A percentile compares a stretch with the other conserved stretches of the same genome.
phyloP scores from a whole-genome alignment of 2,888 invertebrate species.

The Xestia c-nigrum region DNA sequence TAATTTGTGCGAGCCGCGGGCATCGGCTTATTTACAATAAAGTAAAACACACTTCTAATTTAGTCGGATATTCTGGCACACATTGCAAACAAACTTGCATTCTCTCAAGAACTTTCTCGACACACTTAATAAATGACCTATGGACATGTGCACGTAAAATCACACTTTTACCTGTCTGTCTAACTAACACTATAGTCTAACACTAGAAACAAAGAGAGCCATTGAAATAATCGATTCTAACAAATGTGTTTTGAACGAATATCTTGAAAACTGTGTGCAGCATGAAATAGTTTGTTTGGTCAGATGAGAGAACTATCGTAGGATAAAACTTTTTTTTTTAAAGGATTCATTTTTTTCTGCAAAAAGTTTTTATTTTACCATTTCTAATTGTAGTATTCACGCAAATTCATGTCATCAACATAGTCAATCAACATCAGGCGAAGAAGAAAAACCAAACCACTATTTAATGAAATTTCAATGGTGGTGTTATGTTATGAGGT shows the following conservation, averaged over 20 bases:
- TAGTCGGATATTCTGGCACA: slow-evolving; percentile 42
- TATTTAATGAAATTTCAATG: no score
- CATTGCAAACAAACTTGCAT: slow-evolving; percentile 60
- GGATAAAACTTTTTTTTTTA: no score
- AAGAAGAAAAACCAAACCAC: no score
- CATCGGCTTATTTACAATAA: neutral
- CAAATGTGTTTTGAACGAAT: neutral
- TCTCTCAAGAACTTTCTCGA: slow-evolving; percentile 63
- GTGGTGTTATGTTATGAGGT: no score
- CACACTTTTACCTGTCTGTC: slow-evolving; percentile 53
- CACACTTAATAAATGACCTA: slow-evolving; percentile 55
- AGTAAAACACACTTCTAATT: slow-evolving; percentile 28
- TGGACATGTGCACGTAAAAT: slow-evolving; percentile 62
- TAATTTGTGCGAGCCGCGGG: no score
- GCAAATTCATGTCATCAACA: no score
- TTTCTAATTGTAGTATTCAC: no score
- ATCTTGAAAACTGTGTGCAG: neutral
- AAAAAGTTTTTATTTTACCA: no score
- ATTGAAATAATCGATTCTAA: neutral
- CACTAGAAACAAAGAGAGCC: neutral
- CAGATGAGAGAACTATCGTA: neutral
- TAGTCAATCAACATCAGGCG: no score
- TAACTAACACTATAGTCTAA: slow-evolving; percentile 21
- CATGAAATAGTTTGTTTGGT: neutral
- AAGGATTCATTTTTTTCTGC: no score